phyloP scores from a whole-genome alignment of 1,140 invertebrate genomes.

The Sminthurinus signatus region DNA sequence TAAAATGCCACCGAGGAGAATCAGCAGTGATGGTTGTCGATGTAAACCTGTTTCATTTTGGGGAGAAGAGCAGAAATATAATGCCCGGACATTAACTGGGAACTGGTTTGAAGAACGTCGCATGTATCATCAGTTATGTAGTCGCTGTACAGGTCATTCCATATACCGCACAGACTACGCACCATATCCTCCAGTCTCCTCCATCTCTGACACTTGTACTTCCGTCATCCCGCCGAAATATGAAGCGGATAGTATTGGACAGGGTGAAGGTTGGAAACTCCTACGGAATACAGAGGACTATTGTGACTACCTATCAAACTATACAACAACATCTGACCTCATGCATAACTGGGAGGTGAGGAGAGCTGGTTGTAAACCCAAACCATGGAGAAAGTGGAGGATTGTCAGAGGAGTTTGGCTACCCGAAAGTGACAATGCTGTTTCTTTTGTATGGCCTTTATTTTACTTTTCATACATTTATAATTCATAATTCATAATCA shows the following conservation, averaged over 20 bases:
- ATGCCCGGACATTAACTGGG: background rate
- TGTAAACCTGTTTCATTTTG: too few relatives aligned
- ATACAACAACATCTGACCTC: conserved; percentile 35
- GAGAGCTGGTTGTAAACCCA: conserved; percentile 23
- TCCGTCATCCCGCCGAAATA: conserved; percentile 15
- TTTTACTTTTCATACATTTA: background rate
- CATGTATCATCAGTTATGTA: conserved; percentile 24
- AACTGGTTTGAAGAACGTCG: conserved; percentile 40
- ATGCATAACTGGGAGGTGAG: conserved; percentile 39
- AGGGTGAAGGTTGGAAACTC: conserved; percentile 17
- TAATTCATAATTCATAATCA: background rate
- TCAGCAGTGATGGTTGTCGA: too few relatives aligned
- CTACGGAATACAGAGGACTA: conserved; percentile 28
- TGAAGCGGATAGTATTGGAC: background rate
- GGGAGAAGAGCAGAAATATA: too few relatives aligned
- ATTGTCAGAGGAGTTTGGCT: conserved; percentile 21
- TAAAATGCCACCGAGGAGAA: too few relatives aligned
- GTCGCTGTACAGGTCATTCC: conserved; percentile 28
- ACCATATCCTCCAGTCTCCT: conserved; percentile 8
- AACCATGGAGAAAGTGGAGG: conserved; percentile 25
- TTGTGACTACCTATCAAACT: conserved; percentile 34
- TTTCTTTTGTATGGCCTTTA: conserved; percentile 23
- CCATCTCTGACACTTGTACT: background rate
- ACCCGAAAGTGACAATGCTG: conserved; percentile 30
- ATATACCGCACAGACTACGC: conserved; percentile 22